Conservation (phyloP, 2,113 vertebrate species). For the Pteruthius melanotis region DNA sequence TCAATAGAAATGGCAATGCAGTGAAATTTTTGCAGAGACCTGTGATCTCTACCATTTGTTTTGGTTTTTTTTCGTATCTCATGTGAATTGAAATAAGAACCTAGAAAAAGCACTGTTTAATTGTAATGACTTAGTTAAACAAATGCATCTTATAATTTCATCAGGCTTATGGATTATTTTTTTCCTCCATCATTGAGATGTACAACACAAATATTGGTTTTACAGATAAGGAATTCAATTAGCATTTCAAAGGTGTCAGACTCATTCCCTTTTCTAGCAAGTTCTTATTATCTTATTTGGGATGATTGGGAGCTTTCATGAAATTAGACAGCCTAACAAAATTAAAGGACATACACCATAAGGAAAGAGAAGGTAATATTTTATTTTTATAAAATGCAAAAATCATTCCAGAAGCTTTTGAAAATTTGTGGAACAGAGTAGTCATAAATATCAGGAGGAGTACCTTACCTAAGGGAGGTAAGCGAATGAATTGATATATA, state of each 20-base stretch:
- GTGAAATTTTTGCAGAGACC: background rate
- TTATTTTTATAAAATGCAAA: background rate
- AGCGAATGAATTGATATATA: accelerated
- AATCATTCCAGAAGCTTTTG: background rate
- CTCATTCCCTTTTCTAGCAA: background rate
- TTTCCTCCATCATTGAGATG: background rate
- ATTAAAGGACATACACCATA: background rate
- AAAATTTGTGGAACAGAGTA: background rate
- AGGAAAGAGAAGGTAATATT: background rate
- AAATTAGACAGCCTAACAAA: slow-evolving; percentile 2
- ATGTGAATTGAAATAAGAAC: background rate
- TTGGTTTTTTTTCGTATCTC: background rate
- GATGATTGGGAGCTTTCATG: background rate
- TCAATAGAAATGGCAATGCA: background rate
- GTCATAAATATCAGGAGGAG: background rate
- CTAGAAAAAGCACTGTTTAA: slow-evolving; percentile 7
- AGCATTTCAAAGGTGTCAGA: slow-evolving; percentile 51
- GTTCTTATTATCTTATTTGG: slow-evolving; percentile 5
- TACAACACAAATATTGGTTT: slow-evolving; percentile 46
- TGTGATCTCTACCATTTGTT: slow-evolving; percentile 3
- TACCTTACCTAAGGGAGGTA: background rate
- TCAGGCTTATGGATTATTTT: slow-evolving; percentile 27
- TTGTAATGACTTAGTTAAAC: slow-evolving; percentile 43
- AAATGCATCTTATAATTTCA: slow-evolving; percentile 49
- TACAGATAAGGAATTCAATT: slow-evolving; percentile 55